Evolutionary conservation across 2,888 invertebrate species (phyloP).

Genomic region (Aproaerema taeniolella): DNA sequence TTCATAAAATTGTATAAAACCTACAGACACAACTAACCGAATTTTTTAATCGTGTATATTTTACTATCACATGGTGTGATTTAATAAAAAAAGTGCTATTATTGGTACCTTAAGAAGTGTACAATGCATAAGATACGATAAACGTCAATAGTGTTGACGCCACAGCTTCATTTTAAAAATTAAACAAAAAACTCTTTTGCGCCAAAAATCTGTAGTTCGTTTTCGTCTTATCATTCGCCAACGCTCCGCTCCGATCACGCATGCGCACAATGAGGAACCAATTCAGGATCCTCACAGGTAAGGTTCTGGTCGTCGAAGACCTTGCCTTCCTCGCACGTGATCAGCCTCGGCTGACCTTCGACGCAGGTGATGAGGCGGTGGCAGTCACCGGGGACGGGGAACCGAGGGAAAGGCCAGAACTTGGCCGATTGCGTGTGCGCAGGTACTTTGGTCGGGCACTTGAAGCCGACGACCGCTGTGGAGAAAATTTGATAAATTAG

Average conservation of each 20-base stretch:
- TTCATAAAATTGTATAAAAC: too few species aligned
- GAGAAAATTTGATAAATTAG: slow-evolving; percentile 13
- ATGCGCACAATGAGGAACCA: slow-evolving; percentile 68
- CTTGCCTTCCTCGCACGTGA: slow-evolving; percentile 92
- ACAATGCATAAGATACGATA: too few species aligned
- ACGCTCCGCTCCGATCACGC: slow-evolving; percentile 33
- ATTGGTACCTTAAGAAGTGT: too few species aligned
- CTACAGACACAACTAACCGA: too few species aligned
- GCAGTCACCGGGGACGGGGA: slow-evolving; percentile 92
- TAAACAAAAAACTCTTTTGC: too few species aligned
- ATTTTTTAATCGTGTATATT: too few species aligned
- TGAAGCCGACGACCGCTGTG: slow-evolving; percentile 92
- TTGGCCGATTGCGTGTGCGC: slow-evolving; percentile 88
- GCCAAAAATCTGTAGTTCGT: too few species aligned
- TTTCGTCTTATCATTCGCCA: slow-evolving; percentile 50
- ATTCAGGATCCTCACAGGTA: slow-evolving; percentile 89
- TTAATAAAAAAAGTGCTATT: too few species aligned
- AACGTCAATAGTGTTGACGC: too few species aligned
- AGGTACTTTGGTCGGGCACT: slow-evolving; percentile 91
- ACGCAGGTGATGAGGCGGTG: slow-evolving; percentile 94
- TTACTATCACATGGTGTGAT: too few species aligned
- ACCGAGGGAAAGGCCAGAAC: slow-evolving; percentile 95
- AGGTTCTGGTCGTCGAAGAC: slow-evolving; percentile 90
- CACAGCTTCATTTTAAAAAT: too few species aligned
- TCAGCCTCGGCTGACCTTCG: slow-evolving; percentile 91